These are phyloP conservation scores for Camponotus pennsylvanicus DNA, from an alignment of 1,140 invertebrate genomes.

Conservation along the genomic window DNA sequence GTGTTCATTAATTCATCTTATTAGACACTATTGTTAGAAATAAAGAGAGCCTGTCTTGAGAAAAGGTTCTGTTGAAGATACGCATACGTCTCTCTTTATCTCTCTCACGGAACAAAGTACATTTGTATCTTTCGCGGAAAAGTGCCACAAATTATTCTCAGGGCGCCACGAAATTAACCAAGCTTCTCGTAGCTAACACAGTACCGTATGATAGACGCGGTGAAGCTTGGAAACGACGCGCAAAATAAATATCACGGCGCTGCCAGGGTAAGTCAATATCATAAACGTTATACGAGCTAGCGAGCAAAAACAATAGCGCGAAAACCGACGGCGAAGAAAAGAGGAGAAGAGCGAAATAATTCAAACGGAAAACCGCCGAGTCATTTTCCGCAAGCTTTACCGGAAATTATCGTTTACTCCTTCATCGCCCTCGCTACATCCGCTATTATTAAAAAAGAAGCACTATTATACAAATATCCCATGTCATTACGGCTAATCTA, in stretches of 20 bases:
- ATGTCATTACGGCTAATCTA: slow-evolving; percentile 34
- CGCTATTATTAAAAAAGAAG: slow-evolving; percentile 17
- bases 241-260: slow-evolving; percentile 39
- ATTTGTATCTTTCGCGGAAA: slow-evolving; percentile 16
- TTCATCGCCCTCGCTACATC: background rate
- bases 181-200: background rate
- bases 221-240: slow-evolving; percentile 6
- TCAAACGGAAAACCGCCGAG: slow-evolving; percentile 43
- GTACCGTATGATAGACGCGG: slow-evolving; percentile 12
- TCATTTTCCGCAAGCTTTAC: slow-evolving; percentile 21
- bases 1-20: slow-evolving; percentile 17
- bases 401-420: slow-evolving; percentile 47
- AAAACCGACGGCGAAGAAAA: too few relatives aligned
- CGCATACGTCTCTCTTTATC: background rate
- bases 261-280: slow-evolving; percentile 40
- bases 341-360: slow-evolving; percentile 30
- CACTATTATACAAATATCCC: slow-evolving; percentile 29
- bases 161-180: background rate
- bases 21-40: background rate
- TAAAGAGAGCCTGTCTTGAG: background rate
- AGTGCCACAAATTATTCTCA: slow-evolving; percentile 38
- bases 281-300: slow-evolving; percentile 25
- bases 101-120: background rate
- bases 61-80: slow-evolving; percentile 24
- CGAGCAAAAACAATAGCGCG: slow-evolving; percentile 51